phyloP scores from a whole-genome alignment of 1,140 invertebrate species.

The Alviniconcha marisindica region DNA sequence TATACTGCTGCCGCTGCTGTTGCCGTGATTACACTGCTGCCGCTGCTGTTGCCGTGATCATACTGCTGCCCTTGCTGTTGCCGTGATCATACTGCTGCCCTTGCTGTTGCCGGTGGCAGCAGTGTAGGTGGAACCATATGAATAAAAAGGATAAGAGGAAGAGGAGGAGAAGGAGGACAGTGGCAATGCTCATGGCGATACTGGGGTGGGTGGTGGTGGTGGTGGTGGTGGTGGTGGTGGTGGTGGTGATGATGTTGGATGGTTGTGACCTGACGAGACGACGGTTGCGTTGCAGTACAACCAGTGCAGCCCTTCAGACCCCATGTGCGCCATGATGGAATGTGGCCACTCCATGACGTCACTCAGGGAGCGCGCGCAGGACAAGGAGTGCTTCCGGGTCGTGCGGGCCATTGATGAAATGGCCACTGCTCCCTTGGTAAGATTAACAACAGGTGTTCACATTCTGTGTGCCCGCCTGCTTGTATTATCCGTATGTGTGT shows the following conservation, averaged over 20 bases:
- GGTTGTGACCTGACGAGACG: background rate
- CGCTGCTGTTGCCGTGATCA: no score
- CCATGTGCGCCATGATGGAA: conserved; percentile 31
- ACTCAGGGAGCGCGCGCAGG: conserved; percentile 25
- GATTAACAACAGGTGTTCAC: background rate
- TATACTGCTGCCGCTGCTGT: no score
- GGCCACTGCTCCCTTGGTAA: conserved; percentile 13
- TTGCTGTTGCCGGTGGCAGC: no score
- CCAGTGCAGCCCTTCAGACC: background rate
- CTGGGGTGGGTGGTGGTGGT: conserved; percentile 42
- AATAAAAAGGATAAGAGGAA: no score
- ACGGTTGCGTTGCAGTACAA: background rate
- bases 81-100: no score
- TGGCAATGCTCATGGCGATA: background rate
- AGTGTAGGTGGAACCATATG: no score
- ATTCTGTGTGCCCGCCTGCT: background rate
- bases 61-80: no score
- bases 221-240: conserved; percentile 49
- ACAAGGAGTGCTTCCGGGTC: conserved; percentile 1
- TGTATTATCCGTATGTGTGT: background rate
- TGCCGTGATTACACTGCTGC: no score
- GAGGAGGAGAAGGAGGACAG: background rate
- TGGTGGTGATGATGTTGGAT: conserved; percentile 38
- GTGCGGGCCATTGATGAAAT: background rate
- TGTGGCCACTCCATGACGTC: conserved; percentile 23